These are phyloP conservation scores for Lepilemur septentrionalis DNA, from an alignment of 2,797 vertebrate genomes.

Conservation along the genomic window DNA sequence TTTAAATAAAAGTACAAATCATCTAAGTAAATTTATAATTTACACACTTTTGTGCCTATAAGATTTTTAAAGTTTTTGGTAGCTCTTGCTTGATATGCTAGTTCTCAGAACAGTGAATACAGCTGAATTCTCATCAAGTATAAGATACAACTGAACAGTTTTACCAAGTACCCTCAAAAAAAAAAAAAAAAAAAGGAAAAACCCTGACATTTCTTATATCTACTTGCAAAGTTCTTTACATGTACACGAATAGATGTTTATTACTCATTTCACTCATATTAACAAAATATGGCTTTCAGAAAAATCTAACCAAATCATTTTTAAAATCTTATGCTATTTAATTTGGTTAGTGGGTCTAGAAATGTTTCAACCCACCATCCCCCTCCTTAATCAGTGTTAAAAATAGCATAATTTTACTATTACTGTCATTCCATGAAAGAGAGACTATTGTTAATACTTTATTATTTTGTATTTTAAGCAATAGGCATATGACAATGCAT, in stretches of 20 bases:
- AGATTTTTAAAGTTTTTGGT: neutral
- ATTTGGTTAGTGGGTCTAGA: neutral
- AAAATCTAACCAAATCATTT: neutral
- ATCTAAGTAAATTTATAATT: constrained; percentile 36
- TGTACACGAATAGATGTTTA: neutral
- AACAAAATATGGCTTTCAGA: constrained; percentile 47
- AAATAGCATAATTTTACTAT: neutral
- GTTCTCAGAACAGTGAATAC: neutral
- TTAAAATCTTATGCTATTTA: neutral
- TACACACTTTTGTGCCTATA: neutral
- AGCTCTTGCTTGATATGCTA: neutral
- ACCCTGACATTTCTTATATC: neutral
- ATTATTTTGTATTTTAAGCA: constrained; percentile 31
- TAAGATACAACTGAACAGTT: constrained; percentile 27
- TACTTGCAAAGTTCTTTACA: constrained; percentile 17
- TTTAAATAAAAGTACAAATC: constrained; percentile 40
- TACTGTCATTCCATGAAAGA: neutral
- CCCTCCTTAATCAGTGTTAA: constrained; percentile 23
- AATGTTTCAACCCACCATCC: neutral
- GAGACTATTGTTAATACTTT: neutral
- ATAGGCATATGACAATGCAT: neutral
- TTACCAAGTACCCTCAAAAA: neutral
- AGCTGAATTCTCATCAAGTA: neutral
- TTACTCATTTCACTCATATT: neutral
- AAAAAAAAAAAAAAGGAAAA: neutral